These are phyloP conservation scores for Mus minutoides DNA, from an alignment of 2,797 vertebrate genomes.

Conservation along the genomic window DNA sequence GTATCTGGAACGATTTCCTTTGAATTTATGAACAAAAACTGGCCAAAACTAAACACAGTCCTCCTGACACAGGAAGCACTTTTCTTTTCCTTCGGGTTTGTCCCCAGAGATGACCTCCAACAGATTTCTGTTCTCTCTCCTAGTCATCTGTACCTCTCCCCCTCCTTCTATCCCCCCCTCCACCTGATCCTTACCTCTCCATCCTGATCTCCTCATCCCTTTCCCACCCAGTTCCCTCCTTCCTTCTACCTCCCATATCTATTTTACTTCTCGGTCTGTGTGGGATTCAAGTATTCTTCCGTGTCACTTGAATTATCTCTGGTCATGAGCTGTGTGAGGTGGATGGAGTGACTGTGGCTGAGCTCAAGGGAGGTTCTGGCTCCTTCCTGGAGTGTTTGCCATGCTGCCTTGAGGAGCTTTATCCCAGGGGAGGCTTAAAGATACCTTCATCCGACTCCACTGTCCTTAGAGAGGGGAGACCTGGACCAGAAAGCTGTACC, in stretches of 20 bases:
- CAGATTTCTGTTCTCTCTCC: background rate
- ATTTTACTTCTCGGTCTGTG: background rate
- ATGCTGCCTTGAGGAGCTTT: slow-evolving; percentile 83
- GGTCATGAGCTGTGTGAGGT: slow-evolving; percentile 86
- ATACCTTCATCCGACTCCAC: slow-evolving; percentile 78
- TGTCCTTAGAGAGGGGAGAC: slow-evolving; percentile 84
- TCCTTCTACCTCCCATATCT: background rate
- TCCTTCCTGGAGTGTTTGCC: slow-evolving; percentile 90
- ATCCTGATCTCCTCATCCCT: no score
- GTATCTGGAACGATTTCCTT: slow-evolving; percentile 23
- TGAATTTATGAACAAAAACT: slow-evolving; percentile 50
- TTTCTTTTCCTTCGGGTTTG: slow-evolving; percentile 89
- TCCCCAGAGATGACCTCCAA: background rate
- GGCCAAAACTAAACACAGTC: slow-evolving; percentile 96
- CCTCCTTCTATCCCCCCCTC: no score
- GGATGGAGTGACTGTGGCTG: slow-evolving; percentile 87
- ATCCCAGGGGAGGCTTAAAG: slow-evolving; percentile 81
- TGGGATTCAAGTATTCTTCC: no score
- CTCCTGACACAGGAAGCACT: slow-evolving; percentile 96
- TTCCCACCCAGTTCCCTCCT: background rate
- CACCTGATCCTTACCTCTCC: no score
- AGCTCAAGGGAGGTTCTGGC: slow-evolving; percentile 88
- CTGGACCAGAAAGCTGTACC: slow-evolving; percentile 32
- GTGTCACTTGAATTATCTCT: slow-evolving; percentile 91
- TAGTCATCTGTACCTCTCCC: background rate